Evolutionary conservation across 2,888 invertebrate species (phyloP).

Genomic region (Tenthredo amoena): DNA sequence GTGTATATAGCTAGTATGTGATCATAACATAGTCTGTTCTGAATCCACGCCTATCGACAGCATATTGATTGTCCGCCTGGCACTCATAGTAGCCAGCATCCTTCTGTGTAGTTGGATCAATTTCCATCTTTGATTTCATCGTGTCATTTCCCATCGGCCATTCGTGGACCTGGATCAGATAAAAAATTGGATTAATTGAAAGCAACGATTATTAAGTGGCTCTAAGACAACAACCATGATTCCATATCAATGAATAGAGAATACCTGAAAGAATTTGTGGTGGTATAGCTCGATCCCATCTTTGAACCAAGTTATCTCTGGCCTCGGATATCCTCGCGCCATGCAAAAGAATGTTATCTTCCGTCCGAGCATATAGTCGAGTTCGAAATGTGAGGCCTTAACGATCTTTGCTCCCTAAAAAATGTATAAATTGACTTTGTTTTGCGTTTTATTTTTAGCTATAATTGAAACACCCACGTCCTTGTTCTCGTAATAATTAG

Average conservation of each 20-base stretch:
- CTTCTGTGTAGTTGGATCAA: constrained; percentile 86
- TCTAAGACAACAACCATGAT: background rate
- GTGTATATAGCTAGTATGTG: constrained; percentile 74
- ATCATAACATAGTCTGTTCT: constrained; percentile 83
- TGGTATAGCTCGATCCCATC: constrained; percentile 88
- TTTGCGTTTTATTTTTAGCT: background rate
- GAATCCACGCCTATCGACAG: constrained; percentile 85
- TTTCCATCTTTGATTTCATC: constrained; percentile 87
- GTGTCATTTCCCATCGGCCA: constrained; percentile 84
- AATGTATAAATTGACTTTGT: constrained; percentile 35
- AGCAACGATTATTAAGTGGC: background rate
- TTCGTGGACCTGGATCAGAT: constrained; percentile 82
- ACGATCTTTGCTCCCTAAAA: constrained; percentile 85
- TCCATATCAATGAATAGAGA: background rate
- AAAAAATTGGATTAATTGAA: background rate
- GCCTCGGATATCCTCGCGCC: constrained; percentile 85
- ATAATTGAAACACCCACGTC: constrained; percentile 79
- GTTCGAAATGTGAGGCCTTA: constrained; percentile 86
- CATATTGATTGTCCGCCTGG: constrained; percentile 86
- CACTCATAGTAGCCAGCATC: constrained; percentile 87
- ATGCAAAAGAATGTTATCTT: constrained; percentile 89
- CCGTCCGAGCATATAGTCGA: constrained; percentile 87
- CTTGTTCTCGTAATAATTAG: constrained; percentile 83
- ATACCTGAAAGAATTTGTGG: constrained; percentile 85
- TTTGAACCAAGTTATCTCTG: constrained; percentile 89